phyloP scores from a whole-genome alignment of 1,140 invertebrate species.

The Laupala kohalensis region DNA sequence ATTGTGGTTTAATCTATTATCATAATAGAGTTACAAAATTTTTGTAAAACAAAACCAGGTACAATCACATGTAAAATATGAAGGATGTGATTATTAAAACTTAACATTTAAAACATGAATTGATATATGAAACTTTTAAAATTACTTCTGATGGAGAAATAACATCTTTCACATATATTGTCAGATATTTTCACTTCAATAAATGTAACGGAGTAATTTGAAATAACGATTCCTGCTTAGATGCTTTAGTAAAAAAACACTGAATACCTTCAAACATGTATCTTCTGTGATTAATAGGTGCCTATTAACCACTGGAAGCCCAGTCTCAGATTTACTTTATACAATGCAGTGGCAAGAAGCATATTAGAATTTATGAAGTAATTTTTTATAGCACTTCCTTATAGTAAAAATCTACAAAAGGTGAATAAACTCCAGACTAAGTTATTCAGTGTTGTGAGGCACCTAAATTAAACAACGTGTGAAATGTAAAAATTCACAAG shows the following conservation, averaged over 20 bases:
- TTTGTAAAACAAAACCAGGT: not conserved
- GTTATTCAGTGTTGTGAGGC: too few relatives aligned
- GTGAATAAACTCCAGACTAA: too few relatives aligned
- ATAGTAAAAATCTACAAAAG: not conserved
- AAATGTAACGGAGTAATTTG: not conserved
- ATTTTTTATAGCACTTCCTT: not conserved
- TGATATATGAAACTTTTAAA: not conserved
- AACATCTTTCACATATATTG: not conserved
- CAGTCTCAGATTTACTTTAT: not conserved
- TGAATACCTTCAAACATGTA: not conserved
- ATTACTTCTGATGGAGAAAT: not conserved
- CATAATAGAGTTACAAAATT: not conserved
- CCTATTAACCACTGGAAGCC: not conserved
- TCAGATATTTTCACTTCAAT: not conserved
- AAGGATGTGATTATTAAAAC: not conserved
- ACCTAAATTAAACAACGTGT: too few relatives aligned
- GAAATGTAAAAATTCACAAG: too few relatives aligned
- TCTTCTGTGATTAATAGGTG: not conserved
- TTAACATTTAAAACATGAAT: not conserved
- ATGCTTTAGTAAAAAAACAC: not conserved
- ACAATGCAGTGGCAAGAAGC: not conserved
- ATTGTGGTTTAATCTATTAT: not conserved
- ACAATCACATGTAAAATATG: not conserved
- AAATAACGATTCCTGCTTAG: too few relatives aligned
- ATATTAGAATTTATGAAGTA: not conserved